phyloP scores from a whole-genome alignment of 2,113 vertebrate species.

The Oncorhynchus keta region DNA sequence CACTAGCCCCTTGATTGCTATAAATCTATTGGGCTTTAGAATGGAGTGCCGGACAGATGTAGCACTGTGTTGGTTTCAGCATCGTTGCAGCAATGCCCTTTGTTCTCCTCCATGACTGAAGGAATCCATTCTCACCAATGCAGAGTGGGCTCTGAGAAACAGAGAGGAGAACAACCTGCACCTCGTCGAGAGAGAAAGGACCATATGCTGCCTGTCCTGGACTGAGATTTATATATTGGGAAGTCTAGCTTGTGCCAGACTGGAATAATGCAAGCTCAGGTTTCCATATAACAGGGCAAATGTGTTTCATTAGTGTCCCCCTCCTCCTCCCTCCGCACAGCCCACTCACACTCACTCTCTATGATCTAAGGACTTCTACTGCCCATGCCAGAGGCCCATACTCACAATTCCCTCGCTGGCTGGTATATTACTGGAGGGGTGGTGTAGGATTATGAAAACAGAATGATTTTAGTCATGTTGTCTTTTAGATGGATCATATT shows the following conservation, averaged over 20 bases:
- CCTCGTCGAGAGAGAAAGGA: neutral
- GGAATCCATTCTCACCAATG: constrained; percentile 29
- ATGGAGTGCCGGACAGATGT: constrained; percentile 18
- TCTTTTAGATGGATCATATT: constrained; percentile 14
- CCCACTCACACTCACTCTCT: neutral
- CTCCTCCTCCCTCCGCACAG: constrained; percentile 10
- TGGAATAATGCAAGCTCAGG: constrained; percentile 31
- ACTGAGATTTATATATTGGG: constrained; percentile 15
- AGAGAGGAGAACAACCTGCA: constrained; percentile 49
- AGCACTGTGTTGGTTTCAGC: constrained; percentile 23
- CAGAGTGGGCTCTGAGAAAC: neutral
- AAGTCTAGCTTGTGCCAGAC: constrained; percentile 2
- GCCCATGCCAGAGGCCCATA: neutral
- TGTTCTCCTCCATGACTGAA: constrained; percentile 42
- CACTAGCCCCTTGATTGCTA: constrained; percentile 7
- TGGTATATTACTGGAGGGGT: neutral
- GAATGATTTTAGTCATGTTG: constrained; percentile 23
- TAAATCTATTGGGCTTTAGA: constrained; percentile 6
- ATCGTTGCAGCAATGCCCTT: constrained; percentile 39
- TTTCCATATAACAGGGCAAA: constrained; percentile 33
- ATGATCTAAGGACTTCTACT: neutral
- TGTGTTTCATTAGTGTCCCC: constrained; percentile 35
- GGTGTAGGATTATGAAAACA: constrained; percentile 9
- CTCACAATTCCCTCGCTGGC: neutral
- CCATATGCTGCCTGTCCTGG: constrained; percentile 40